Conservation (phyloP, 2,113 vertebrate species). For the Haliaeetus leucogaster region DNA sequence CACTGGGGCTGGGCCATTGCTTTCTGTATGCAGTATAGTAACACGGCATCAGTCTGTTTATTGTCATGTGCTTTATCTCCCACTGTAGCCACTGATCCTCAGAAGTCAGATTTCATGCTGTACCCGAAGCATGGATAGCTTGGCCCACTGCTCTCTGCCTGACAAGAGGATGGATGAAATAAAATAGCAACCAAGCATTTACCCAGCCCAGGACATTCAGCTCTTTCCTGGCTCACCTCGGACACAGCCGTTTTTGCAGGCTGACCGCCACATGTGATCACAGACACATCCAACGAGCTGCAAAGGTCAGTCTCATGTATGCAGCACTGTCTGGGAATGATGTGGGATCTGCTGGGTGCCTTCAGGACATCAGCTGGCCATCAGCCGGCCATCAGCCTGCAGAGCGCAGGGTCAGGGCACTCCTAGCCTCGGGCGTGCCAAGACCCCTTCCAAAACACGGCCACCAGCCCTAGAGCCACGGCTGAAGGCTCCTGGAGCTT, state of each 20-base stretch:
- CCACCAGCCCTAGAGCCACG: fast-evolving
- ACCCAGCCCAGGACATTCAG: not conserved
- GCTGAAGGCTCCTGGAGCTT: not conserved
- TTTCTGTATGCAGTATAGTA: fast-evolving
- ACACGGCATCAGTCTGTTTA: not conserved
- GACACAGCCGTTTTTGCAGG: fast-evolving
- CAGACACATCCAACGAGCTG: not conserved
- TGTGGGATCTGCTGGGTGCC: not conserved
- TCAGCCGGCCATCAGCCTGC: not conserved
- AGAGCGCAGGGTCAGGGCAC: not conserved
- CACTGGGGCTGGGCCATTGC: not conserved
- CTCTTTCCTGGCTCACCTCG: not conserved
- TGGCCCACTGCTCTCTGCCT: not conserved
- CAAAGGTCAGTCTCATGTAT: not conserved
- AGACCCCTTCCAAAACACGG: not conserved
- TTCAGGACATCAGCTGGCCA: not conserved
- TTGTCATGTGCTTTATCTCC: not conserved
- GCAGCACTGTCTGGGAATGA: not conserved
- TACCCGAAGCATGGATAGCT: not conserved
- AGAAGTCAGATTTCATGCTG: not conserved
- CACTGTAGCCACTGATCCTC: fast-evolving
- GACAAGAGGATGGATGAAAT: fast-evolving
- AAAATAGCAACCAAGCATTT: not conserved
- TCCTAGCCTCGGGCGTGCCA: fast-evolving
- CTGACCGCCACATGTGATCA: not conserved